phyloP scores from a whole-genome alignment of 2,888 invertebrate genomes.

The Drosophila helvetica region DNA sequence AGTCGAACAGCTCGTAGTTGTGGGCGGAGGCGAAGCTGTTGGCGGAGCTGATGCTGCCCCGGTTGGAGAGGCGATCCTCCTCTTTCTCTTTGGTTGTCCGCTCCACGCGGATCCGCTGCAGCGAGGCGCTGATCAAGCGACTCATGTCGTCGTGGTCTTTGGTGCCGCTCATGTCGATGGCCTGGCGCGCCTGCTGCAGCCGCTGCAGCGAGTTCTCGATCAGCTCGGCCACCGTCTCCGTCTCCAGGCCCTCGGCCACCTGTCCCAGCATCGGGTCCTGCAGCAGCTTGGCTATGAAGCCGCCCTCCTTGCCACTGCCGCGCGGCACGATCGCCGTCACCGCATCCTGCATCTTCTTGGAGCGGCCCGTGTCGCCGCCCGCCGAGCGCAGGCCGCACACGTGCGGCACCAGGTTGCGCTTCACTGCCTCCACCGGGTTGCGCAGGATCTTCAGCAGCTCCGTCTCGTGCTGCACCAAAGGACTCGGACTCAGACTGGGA shows the following conservation, averaged over 20 bases:
- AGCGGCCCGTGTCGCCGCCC: constrained; percentile 58
- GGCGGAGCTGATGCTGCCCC: constrained; percentile 85
- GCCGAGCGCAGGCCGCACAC: constrained; percentile 88
- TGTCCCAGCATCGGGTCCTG: constrained; percentile 88
- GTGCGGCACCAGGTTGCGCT: constrained; percentile 90
- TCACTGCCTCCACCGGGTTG: constrained; percentile 91
- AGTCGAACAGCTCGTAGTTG: constrained; percentile 90
- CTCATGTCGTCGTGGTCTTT: constrained; percentile 84
- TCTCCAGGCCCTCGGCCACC: constrained; percentile 87
- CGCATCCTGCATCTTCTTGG: constrained; percentile 81
- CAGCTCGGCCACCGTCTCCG: constrained; percentile 86
- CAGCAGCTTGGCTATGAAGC: constrained; percentile 86
- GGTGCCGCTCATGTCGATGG: constrained; percentile 83
- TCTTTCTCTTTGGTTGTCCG: constrained; percentile 83
- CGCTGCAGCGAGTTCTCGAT: constrained; percentile 88
- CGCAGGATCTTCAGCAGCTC: constrained; percentile 86
- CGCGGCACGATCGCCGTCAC: neutral
- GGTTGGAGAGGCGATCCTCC: constrained; percentile 85
- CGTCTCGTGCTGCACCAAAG: constrained; percentile 81
- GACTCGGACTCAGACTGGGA: too few species aligned
- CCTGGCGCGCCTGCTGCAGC: constrained; percentile 83
- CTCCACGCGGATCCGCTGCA: constrained; percentile 83
- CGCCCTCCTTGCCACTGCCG: constrained; percentile 36
- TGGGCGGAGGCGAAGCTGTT: constrained; percentile 87
- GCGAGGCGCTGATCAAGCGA: constrained; percentile 83